phyloP scores from a whole-genome alignment of 2,797 vertebrate species.

The Numenius phaeopus region DNA sequence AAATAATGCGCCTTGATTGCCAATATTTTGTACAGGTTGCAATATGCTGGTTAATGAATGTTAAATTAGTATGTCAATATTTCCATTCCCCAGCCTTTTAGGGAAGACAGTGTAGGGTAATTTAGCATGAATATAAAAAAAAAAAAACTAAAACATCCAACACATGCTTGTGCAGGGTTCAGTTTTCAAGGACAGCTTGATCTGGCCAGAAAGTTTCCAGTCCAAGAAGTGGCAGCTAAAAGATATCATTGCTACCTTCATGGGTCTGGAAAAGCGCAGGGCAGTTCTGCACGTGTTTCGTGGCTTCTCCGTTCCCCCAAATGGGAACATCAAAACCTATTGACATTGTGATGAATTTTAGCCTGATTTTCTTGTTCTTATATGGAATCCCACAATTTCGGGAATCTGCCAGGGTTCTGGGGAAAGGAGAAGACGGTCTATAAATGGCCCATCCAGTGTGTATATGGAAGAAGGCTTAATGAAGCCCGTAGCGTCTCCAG shows the following conservation, averaged over 20 bases:
- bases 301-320: not conserved
- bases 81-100: conserved; percentile 27
- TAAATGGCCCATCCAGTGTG: not conserved
- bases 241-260: not conserved
- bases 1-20: not conserved
- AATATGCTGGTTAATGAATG: conserved; percentile 6
- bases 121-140: not conserved
- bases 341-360: not conserved
- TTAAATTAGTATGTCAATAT: conserved; percentile 25
- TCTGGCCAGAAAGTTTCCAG: not conserved
- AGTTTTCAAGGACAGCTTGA: not conserved
- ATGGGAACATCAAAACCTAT: not conserved
- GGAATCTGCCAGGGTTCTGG: not conserved
- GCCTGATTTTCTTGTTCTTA: not conserved
- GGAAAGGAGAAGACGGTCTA: not conserved
- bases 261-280: not conserved
- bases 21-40: conserved; percentile 8
- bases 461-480: not conserved
- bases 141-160: not conserved
- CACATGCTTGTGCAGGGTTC: not conserved
- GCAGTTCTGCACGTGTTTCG: not conserved
- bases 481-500: not conserved
- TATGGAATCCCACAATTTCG: not conserved
- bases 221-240: not conserved
- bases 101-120: not conserved